Conservation (phyloP, 2,797 vertebrate genomes). For the Sebastolobus altivelis region DNA sequence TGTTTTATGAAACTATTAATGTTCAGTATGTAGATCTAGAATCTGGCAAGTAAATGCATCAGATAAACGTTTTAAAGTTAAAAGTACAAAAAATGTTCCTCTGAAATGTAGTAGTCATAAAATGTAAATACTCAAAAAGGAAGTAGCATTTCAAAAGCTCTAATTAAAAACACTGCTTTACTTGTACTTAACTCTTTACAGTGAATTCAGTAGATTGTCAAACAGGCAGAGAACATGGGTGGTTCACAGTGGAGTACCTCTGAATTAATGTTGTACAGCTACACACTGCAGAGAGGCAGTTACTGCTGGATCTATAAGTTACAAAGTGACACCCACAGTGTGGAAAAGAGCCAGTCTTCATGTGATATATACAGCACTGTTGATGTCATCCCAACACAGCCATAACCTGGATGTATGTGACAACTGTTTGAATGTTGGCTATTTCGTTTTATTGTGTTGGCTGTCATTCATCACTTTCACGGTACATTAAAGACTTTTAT, state of each 20-base stretch:
- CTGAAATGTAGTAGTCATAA: neutral
- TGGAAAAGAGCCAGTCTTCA: slow-evolving; percentile 28
- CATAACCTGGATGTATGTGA: slow-evolving; percentile 18
- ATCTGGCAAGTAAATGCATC: neutral
- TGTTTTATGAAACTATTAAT: neutral
- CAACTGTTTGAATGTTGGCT: slow-evolving; percentile 28
- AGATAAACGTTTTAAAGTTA: neutral
- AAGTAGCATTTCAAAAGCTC: neutral
- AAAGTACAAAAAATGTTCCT: neutral
- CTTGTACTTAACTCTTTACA: neutral
- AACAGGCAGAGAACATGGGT: neutral
- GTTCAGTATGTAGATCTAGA: neutral
- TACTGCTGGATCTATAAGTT: slow-evolving; percentile 21
- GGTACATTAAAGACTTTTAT: slow-evolving; percentile 50
- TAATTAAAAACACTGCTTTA: neutral
- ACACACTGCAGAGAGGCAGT: neutral
- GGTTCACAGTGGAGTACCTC: neutral
- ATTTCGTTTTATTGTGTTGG: slow-evolving; percentile 42
- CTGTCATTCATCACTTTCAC: slow-evolving; percentile 44
- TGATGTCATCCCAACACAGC: slow-evolving; percentile 36
- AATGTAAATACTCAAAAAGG: neutral
- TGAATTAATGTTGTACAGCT: slow-evolving; percentile 11
- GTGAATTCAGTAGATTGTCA: neutral
- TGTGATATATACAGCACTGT: slow-evolving; percentile 18
- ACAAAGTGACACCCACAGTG: neutral